Base-by-base conservation (phyloP, 2,113 vertebrate genomes). In the Antechinus stuartii region DNA sequence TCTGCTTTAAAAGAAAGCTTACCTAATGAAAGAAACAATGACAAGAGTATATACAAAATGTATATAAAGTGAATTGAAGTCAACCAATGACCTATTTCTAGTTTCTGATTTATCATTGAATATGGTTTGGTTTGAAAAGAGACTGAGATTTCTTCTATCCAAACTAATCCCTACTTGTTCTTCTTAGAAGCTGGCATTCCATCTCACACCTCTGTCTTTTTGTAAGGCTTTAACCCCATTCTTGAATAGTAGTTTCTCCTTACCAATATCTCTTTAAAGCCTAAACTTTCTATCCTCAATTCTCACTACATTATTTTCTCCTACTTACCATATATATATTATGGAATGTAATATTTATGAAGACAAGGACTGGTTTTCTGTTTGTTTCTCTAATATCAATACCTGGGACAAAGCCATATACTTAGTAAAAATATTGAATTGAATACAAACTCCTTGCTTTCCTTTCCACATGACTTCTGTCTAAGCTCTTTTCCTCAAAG, bases 11-110 rank as follows among this genome's bases (percentile, higher is more conserved):
- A 12, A 68, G 52, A 22, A 93, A 49, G 2, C 23, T 92, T 89
- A 93, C 46, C 49, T 35, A 9, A 53, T 52, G 92, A 93, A 93
- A 49, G 90, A 95, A 54, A 91, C 91, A 89, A 4, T 53, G 16
- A 8, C n/a, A 84, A 84, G 16, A 84, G 68, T 23, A 23, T 84
- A 84, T 2, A 42, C 68, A 84, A 42, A 84, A 42, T 84, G 23
- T 42, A 84, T 6, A 8, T 8, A 19, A 84, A 84, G 16, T 84
- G 22, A 84, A 84, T 42, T 84, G 6, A 84, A 42, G 68, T 2
- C 16, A n/a, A 22, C 35, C 68, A 76, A 76, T 22, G 5, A 6
- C 2, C 0, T 42, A 84, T 42, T 22, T 14, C 35, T 84, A 84
- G n/a, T 42, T 22, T 84, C 6, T 42, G 68, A 84, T 42, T 42